Base-by-base conservation (phyloP, 2,113 vertebrate species). In the Aldabrachelys gigantea region DNA sequence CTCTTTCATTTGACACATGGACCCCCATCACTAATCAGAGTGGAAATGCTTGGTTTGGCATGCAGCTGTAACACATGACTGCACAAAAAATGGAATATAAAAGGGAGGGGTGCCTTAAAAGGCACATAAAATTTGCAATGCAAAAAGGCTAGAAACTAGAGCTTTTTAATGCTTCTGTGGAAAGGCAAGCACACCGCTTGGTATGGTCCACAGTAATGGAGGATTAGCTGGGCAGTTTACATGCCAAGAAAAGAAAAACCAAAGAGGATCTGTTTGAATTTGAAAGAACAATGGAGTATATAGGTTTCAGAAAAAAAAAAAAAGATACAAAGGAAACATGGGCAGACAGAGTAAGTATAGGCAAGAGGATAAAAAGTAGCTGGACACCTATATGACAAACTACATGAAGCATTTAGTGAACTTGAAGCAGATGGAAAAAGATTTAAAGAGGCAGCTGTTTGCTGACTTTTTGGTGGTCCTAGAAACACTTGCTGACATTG, bases 401-500 rank as follows among this genome's bases (percentile, higher is more conserved):
- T 3, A 88, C 5, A n/a, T 4, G 62, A 25, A 83, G 19, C 24
- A 88, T 44, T 6, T 3, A 2, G 10, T 38, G 89, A 81, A 83
- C 56, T 14, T 41, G 44, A 72, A 95, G 25, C 7, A 75, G 47
- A 25, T 50, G 88, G 11, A 89, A 31, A 65, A 4, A 13, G 80
- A 57, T 44, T 53, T 54, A 87, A 54, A 54, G 3, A 65, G 12
- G 2, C 56, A 35, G 22, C 3, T 47, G 21, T 89, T 82, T 7
- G 85, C 50, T n/a, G 13, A 62, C 27, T 41, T 78, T 14, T 50
- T 14, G 14, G 31, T 38, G 65, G 53, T 4, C 25, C 79, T 85
- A 35, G 38, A 80, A 88, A 78, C 12, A 78, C 25, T 44, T 78
- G 13, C 41, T 19, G 29, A 47, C 41, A 3, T 3, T 0, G 0